Base-by-base conservation (phyloP, 2,797 vertebrate genomes). In the Tauraco hartlaubi region DNA sequence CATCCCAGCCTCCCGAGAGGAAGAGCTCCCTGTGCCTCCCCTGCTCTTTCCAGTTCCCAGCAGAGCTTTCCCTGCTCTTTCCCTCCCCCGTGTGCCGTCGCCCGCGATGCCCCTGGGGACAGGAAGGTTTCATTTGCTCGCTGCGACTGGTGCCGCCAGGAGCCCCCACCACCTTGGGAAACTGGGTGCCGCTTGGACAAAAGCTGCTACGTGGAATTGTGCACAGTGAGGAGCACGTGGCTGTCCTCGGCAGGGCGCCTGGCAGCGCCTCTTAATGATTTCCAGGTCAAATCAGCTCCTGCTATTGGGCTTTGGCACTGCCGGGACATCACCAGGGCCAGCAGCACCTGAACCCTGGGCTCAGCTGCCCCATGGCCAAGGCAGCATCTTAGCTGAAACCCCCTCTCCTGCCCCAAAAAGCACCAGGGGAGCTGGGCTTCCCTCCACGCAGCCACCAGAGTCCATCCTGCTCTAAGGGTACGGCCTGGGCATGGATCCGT, bases 191-290 rank as follows among this genome's bases (percentile, higher is more conserved):
- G 0, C 61, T 35, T 8, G 4, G 69, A n/a, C 56, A 66, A 55
- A 84, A 87, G 15, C 62, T 81, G 66, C 58, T 48, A 8, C 4
- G 1, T 23, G 31, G 51, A 90, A 33, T 0, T 35, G 64, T 31
- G 29, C 1, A 0, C 0, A 0, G 72, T 2, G 4, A 52, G 72
- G 51, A 79, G 5, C 0, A 0, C 1, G 3, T 0, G 1, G 49
- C 29, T 58, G 18, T 59, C 43, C 61, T 69, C 52, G 0, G 20
- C 55, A 22, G 46, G 49, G 13, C 48, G 29, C 31, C 46, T 76
- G 59, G 41, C 79, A 75, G 9, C 17, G 66, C 39, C 21, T 48
- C 25, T 9, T 12, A 5, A 39, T 20, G 35, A 54, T 74, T 89
- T 75, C 49, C 77, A 84, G 61, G 31, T 44, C 52, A 48, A 52